Evolutionary conservation across 2,113 vertebrate genomes (phyloP).

Genomic region (Ciconia boyciana): DNA sequence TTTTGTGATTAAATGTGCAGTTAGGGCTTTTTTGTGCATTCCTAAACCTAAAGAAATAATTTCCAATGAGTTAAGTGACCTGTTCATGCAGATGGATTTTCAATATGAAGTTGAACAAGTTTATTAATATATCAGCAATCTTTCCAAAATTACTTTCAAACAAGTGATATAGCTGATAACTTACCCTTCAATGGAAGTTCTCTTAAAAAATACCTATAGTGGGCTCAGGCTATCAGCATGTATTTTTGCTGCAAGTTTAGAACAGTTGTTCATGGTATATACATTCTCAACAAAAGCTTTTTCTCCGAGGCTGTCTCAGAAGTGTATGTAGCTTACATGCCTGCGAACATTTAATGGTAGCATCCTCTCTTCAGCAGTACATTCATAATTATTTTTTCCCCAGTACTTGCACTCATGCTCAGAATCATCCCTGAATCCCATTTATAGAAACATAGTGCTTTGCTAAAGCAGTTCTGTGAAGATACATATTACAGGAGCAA

Average conservation of each 20-base stretch:
- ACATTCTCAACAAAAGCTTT: not conserved
- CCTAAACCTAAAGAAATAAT: not conserved
- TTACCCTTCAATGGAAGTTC: not conserved
- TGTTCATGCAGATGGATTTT: not conserved
- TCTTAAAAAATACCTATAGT: not conserved
- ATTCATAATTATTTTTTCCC: not conserved
- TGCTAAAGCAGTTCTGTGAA: not conserved
- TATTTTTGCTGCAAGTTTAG: not conserved
- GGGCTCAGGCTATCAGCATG: not conserved
- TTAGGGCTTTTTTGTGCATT: not conserved
- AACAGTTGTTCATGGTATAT: not conserved
- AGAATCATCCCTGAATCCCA: not conserved
- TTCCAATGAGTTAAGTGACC: not conserved
- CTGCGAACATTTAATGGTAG: not conserved
- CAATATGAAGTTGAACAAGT: not conserved
- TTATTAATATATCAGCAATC: not conserved
- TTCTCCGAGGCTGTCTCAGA: not conserved
- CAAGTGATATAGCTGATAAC: not conserved
- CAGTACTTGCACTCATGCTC: not conserved
- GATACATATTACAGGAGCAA: not conserved
- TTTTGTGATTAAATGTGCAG: not conserved
- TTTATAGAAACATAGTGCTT: not conserved
- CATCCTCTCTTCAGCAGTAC: not conserved
- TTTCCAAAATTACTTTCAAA: not conserved
- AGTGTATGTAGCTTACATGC: rapidly evolving